Evolutionary conservation across 2,113 vertebrate species (phyloP).

Genomic region (Pelusios castaneus): DNA sequence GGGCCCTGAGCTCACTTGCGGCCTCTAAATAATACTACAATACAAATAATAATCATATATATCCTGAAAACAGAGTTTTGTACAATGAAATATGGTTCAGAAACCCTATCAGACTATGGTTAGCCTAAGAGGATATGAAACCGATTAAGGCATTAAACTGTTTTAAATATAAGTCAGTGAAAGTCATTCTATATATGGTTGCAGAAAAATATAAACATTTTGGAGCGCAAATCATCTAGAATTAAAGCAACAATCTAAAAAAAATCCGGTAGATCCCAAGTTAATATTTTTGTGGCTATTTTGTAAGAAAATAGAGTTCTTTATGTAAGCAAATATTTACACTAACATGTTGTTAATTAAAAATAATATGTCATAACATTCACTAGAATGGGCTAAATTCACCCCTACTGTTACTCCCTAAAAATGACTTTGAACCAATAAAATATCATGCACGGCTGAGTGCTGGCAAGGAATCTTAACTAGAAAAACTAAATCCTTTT

Average conservation of each 20-base stretch:
- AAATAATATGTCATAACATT: not conserved
- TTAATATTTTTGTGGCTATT: not conserved
- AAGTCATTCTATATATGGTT: not conserved
- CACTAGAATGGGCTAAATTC: not conserved
- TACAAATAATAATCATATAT: slow-evolving; percentile 17
- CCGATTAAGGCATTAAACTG: not conserved
- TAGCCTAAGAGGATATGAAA: not conserved
- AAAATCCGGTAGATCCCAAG: not conserved
- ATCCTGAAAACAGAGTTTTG: not conserved
- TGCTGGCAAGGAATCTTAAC: not conserved
- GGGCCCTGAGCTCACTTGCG: rapidly evolving
- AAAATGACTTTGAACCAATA: not conserved
- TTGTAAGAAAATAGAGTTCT: not conserved
- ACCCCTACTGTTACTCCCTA: not conserved
- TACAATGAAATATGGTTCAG: not conserved
- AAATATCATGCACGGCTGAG: not conserved
- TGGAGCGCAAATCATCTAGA: not conserved
- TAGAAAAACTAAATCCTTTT: not conserved
- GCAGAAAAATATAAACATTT: not conserved
- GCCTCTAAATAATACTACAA: not conserved
- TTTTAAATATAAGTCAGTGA: not conserved
- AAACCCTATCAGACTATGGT: slow-evolving; percentile 2
- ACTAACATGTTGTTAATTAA: not conserved
- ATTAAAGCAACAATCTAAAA: not conserved
- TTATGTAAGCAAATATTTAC: not conserved